Base-by-base conservation (phyloP, 2,797 vertebrate species). In the Tiaroga cobitis region DNA sequence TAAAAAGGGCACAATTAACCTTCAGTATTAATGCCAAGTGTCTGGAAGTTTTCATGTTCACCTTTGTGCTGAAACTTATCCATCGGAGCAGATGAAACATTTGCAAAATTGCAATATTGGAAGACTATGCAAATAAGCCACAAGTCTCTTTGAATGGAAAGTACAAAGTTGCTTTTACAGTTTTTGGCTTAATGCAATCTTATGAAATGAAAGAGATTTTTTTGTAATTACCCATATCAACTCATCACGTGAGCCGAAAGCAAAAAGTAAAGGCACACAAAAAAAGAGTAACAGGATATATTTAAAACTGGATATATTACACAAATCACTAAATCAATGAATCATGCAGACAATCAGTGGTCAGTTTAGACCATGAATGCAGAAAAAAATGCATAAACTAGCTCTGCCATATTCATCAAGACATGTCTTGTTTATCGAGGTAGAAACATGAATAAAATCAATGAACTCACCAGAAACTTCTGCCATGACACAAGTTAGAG, bases 401-500 rank as follows among this genome's bases (percentile, higher is more conserved):
- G 9, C 10, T 67, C 18, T 61, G 68, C 19, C 37, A 72, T 43
- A 32, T 72, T 51, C 6, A 83, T 83, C 59, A 68, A 34, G 2
- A 26, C 18, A 21, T 0, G 16, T 41, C 16, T 51, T 32, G 43
- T 56, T 69, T 63, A 21, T 41, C 7, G 10, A 74, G 24, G 69
- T n/a, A 74, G 4, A 56, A 69, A 51, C 1, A n/a, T 39, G 0
- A 54, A 41, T 54, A 41, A 68, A 67, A 65, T 21, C 3, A 21
- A 10, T 77, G 46, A 68, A 89, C 89, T 89, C 78, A 90, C 89
- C 86, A 61, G 70, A 85, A 81, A 85, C 76, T 67, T 78, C 70
- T 72, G 68, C 49, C 81, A 79, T 87, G 18, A 32, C 59, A 73
- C 54, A 81, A 63, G 24, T 39, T 61, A 63, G 74, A 85, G 7